Percentiles rank a stretch among this genome's conserved stretches.
Conservation (phyloP, 2,113 vertebrate species). For the Mystacornis crossleyi region DNA sequence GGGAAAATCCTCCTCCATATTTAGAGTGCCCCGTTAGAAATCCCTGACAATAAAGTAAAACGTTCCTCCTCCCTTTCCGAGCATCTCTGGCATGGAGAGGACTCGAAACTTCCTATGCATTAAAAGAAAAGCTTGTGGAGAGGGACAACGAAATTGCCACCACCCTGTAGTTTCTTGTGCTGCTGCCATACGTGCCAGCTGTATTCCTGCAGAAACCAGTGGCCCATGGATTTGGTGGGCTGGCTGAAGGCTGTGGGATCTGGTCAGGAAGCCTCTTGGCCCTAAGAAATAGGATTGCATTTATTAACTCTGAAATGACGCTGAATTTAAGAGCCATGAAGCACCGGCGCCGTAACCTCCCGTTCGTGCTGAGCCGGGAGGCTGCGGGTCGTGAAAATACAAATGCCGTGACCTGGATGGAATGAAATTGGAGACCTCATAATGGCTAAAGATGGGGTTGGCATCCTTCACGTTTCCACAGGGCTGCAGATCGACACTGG, state of each 20-base stretch:
- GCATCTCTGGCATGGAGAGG: not conserved
- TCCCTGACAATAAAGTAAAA: not conserved
- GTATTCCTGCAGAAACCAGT: not conserved
- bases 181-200: rapidly evolving
- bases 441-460: not conserved
- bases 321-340: not conserved
- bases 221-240: not conserved
- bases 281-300: not conserved
- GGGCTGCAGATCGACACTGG: not conserved
- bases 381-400: not conserved
- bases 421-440: not conserved
- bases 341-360: rapidly evolving
- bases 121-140: not conserved
- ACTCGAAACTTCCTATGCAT: not conserved
- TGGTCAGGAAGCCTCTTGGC: not conserved
- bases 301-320: not conserved
- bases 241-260: not conserved
- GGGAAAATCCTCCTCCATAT: not conserved
- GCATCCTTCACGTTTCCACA: not conserved
- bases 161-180: rapidly evolving
- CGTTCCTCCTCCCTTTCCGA: not conserved
- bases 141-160: not conserved
- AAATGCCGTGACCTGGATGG: not conserved
- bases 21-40: not conserved
- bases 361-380: not conserved